A percentile compares a stretch with the other conserved stretches of the same genome.
Evolutionary conservation across 2,888 invertebrate species (phyloP).

Genomic region (Venusia cambrica): DNA sequence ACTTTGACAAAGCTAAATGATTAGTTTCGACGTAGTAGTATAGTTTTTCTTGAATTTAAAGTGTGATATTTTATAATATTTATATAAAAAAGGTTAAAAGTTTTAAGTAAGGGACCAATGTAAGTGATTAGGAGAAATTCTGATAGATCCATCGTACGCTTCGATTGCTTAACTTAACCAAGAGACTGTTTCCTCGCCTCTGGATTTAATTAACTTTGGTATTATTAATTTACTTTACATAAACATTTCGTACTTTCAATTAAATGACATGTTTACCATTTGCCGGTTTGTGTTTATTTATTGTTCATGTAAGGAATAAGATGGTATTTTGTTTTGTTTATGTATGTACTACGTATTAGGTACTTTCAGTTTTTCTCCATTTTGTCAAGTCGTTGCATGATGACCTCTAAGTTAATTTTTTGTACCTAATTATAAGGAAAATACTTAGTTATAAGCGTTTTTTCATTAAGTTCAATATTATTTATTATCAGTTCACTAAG

Average conservation of each 20-base stretch:
- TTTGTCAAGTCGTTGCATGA: constrained; percentile 66
- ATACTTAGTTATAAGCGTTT: constrained; percentile 68
- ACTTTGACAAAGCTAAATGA: constrained; percentile 76
- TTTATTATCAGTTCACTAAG: constrained; percentile 80
- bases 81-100: constrained; percentile 78
- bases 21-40: constrained; percentile 75
- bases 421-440: constrained; percentile 75
- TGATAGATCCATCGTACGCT: constrained; percentile 64
- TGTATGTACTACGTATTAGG: constrained; percentile 36
- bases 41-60: constrained; percentile 78
- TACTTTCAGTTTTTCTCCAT: constrained; percentile 73
- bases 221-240: constrained; percentile 48
- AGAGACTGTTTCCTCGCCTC: constrained; percentile 65
- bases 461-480: constrained; percentile 78
- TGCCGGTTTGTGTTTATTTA: constrained; percentile 66
- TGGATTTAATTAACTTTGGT: constrained; percentile 52
- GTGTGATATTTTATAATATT: constrained; percentile 81
- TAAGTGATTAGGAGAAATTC: constrained; percentile 78
- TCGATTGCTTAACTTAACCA: constrained; percentile 55
- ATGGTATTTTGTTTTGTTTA: constrained; percentile 60
- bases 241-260: constrained; percentile 63
- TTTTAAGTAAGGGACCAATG: constrained; percentile 80
- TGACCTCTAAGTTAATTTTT: constrained; percentile 75
- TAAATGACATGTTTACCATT: constrained; percentile 60
- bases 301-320: constrained; percentile 46